Evolutionary conservation across 92 coral and sea anemone species (phyloP).

Genomic region (Palythoa caribaeorum): DNA sequence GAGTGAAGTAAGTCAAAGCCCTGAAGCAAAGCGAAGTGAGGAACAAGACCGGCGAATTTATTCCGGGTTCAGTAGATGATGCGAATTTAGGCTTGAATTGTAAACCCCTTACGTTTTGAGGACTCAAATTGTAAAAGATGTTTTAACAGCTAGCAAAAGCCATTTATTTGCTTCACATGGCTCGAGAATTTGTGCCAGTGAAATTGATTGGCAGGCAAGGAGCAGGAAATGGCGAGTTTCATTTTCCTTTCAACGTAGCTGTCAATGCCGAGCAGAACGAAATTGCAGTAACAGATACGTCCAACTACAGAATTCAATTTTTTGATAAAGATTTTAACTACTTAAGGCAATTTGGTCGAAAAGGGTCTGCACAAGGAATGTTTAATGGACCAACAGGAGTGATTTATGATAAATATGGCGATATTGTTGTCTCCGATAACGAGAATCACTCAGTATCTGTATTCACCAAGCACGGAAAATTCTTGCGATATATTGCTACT

Average conservation of each 20-base stretch:
- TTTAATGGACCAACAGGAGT: constrained; percentile 36
- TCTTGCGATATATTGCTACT: constrained; percentile 20
- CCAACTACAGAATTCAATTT: constrained; percentile 16
- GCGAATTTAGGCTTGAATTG: too few species aligned
- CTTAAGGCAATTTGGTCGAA: constrained; percentile 33
- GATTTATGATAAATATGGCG: constrained; percentile 29
- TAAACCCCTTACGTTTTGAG: too few species aligned
- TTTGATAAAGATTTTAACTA: constrained; percentile 12
- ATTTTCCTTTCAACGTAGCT: background rate
- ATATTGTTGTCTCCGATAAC: constrained; percentile 48
- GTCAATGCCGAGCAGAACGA: background rate
- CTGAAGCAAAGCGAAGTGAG: too few species aligned
- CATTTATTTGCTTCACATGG: background rate
- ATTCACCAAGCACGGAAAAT: constrained; percentile 35
- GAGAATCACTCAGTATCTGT: constrained; percentile 24
- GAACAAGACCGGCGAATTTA: too few species aligned
- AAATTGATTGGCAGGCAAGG: constrained; percentile 5
- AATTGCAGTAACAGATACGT: constrained; percentile 10
- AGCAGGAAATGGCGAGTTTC: constrained; percentile 1
- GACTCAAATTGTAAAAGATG: too few species aligned
- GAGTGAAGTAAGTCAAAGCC: too few species aligned
- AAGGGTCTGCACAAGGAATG: constrained; percentile 43
- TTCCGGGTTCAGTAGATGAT: too few species aligned
- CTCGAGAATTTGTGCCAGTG: background rate
- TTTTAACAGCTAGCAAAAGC: background rate